These are phyloP conservation scores for Holacanthella duospinosa DNA, from an alignment of 2,888 invertebrate species.

Conservation along the genomic window DNA sequence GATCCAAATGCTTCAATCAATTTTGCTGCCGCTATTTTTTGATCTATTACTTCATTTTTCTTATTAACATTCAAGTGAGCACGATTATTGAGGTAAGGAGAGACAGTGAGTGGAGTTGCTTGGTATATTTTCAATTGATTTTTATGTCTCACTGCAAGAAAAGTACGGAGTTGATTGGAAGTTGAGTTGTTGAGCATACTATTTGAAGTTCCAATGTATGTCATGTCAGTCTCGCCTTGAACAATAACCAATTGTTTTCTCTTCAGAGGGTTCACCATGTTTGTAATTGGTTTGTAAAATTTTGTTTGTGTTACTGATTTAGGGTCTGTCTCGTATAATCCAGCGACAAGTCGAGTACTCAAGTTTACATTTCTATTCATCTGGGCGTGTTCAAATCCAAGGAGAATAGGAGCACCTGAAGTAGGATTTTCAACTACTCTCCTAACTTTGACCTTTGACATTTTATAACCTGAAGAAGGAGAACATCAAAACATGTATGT, in stretches of 20 bases:
- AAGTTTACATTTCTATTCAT: not conserved
- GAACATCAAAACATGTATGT: not conserved
- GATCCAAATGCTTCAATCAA: constrained; percentile 32
- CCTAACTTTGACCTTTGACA: not conserved
- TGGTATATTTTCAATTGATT: constrained; percentile 25
- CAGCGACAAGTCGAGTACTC: not conserved
- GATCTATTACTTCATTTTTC: constrained; percentile 13
- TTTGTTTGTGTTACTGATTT: not conserved
- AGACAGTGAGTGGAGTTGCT: constrained; percentile 25
- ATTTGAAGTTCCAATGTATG: constrained; percentile 26
- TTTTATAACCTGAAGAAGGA: not conserved
- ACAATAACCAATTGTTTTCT: constrained; percentile 18
- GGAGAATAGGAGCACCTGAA: not conserved
- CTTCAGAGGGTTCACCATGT: not conserved
- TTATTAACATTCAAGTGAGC: constrained; percentile 18
- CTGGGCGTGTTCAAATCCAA: not conserved
- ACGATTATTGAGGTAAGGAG: constrained; percentile 20
- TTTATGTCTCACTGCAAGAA: constrained; percentile 21
- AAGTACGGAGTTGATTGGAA: constrained; percentile 19
- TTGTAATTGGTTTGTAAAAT: not conserved
- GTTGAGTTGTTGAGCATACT: constrained; percentile 7
- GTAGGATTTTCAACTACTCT: not conserved
- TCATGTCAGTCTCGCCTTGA: constrained; percentile 22
- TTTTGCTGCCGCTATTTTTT: constrained; percentile 17
- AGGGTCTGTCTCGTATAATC: not conserved